Base-by-base conservation (phyloP, 2,113 vertebrate genomes). In the Pangasianodon hypophthalmus region DNA sequence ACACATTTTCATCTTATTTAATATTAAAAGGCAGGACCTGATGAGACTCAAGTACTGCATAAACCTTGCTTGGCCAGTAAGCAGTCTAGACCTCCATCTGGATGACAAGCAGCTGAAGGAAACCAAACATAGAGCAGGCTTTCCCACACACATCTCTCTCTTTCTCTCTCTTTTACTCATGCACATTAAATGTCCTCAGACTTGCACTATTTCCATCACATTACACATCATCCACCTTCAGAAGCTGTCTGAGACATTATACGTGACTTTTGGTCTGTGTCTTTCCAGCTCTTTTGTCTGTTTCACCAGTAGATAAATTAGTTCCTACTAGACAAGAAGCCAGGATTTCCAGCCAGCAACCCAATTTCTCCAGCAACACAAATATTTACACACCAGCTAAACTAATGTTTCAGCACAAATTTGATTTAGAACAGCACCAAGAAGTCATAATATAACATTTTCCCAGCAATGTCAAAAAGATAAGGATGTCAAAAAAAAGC, bases 101-200 rank as follows among this genome's bases (percentile, higher is more conserved):
- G 67, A 89, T 69, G 46, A 86, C 46, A 86, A 89, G 83, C 84
- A 80, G 71, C 84, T 54, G 71, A 62, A 18, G n/a, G 46, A 86
- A 62, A 86, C 73, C 88, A 86, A 89, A 85, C 82, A 75, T 83
- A 80, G 18, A 71, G 41, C 18, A 84, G 58, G 67, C 37, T 62
- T 89, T 89, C 81, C 81, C 52, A 60, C 81, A 84, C 50, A 56
- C 62, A 73, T 7, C 2, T 88, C 87, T 60, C 41, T 64, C 58
- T 29, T 1, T 32, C 44, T 46, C 26, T 79, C 19, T 62, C 86
- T 56, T 14, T 44, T 54, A 77, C 41, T 62, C 37, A 87, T 24
- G 19, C 32, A 77, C 32, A 56, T 21, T 77, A 75, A 87, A 87
- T 77, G 88, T 48, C 69, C n/a, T 62, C 56, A 75, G 71, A 26